Evolutionary conservation across 2,888 invertebrate species (phyloP).

Genomic region (Amiota communis): DNA sequence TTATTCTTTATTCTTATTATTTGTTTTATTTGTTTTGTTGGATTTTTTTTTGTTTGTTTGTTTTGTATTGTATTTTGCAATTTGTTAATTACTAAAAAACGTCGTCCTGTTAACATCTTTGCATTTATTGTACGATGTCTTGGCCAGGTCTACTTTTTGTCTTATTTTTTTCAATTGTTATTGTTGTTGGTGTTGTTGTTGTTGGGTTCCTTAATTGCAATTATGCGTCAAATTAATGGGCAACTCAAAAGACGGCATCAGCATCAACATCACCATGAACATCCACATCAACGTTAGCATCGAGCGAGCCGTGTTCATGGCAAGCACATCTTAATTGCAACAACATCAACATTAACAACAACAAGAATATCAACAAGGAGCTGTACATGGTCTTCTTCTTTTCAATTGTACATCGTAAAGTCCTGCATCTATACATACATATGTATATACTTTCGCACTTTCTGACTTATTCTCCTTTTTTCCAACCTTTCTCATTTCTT

Average conservation of each 20-base stretch:
- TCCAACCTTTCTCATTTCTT: neutral
- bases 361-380: neutral
- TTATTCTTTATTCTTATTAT: conserved; percentile 17
- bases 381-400: neutral
- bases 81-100: conserved; percentile 25
- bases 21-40: neutral
- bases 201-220: conserved; percentile 54
- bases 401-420: too few relatives aligned
- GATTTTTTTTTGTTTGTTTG: neutral
- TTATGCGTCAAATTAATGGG: conserved; percentile 63
- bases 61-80: conserved; percentile 18
- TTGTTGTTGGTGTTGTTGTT: neutral
- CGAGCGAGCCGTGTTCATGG: neutral
- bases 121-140: conserved; percentile 1
- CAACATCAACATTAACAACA: conserved; percentile 41
- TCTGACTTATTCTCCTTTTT: conserved; percentile 27
- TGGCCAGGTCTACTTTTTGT: conserved; percentile 1
- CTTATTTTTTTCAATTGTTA: too few relatives aligned
- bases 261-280: conserved; percentile 34
- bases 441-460: neutral
- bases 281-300: neutral
- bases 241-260: conserved; percentile 36
- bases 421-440: neutral
- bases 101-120: neutral
- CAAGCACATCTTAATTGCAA: conserved; percentile 44